Conservation (phyloP, 1,140 invertebrate species). For the Nasonia giraulti region DNA sequence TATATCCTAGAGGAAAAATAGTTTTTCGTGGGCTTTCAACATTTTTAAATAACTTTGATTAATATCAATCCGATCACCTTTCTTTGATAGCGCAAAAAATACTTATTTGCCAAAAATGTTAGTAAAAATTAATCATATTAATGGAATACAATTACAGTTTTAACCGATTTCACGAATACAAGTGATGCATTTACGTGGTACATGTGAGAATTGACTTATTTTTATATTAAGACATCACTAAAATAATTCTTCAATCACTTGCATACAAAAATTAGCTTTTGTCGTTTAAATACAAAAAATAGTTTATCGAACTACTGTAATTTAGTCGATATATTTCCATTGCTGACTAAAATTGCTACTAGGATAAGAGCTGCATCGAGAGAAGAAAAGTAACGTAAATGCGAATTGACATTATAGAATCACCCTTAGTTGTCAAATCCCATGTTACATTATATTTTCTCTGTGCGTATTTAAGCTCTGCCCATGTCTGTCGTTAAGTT, state of each 20-base stretch:
- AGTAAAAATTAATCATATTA: background rate
- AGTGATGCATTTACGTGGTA: background rate
- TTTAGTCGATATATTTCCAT: slow-evolving; percentile 43
- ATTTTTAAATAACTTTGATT: background rate
- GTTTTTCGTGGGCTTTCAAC: background rate
- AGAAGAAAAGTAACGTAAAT: background rate
- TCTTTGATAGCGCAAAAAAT: background rate
- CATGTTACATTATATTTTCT: background rate
- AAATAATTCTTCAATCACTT: background rate
- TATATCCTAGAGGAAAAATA: background rate
- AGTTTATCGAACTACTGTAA: slow-evolving; percentile 50
- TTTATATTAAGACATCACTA: slow-evolving; percentile 16
- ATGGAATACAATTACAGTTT: background rate
- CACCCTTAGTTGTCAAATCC: background rate
- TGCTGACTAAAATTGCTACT: background rate
- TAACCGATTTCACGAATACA: slow-evolving; percentile 1
- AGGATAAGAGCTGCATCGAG: background rate
- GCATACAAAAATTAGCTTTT: slow-evolving; percentile 9
- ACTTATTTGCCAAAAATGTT: background rate
- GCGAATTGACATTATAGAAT: background rate
- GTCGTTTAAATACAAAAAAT: slow-evolving; percentile 50
- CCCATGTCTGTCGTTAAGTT: slow-evolving; percentile 39
- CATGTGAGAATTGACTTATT: slow-evolving; percentile 22
- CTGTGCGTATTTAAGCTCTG: background rate
- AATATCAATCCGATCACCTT: background rate